Evolutionary conservation across 2,113 vertebrate genomes (phyloP).

Genomic region (Willisornis vidua): DNA sequence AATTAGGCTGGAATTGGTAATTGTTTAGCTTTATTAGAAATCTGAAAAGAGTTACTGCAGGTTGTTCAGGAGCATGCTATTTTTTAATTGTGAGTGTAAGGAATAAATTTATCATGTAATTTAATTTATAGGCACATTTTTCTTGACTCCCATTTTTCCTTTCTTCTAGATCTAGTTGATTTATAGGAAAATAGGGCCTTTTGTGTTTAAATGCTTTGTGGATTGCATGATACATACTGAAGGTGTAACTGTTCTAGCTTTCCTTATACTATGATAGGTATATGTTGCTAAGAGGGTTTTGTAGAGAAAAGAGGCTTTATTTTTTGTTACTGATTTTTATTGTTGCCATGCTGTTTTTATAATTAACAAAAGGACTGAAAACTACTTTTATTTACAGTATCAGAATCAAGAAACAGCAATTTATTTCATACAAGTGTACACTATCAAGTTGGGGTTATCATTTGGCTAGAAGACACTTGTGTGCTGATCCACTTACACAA

Average conservation of each 20-base stretch:
- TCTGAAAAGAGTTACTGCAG: neutral
- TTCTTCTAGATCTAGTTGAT: neutral
- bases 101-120: neutral
- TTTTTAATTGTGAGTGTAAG: neutral
- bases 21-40: neutral
- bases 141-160: neutral
- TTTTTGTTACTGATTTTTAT: conserved; percentile 16
- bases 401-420: conserved; percentile 10
- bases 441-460: neutral
- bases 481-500: neutral
- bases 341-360: neutral
- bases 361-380: neutral
- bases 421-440: neutral
- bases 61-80: neutral
- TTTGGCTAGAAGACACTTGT: conserved; percentile 1
- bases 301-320: neutral
- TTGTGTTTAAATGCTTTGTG: neutral
- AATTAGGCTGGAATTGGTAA: neutral
- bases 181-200: neutral
- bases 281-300: neutral
- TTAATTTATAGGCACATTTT: neutral
- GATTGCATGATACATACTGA: neutral
- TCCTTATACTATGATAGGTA: neutral
- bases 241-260: neutral
- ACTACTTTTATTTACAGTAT: conserved; percentile 1